phyloP scores from a whole-genome alignment of 2,888 invertebrate species.

The Osmoderma eremita region DNA sequence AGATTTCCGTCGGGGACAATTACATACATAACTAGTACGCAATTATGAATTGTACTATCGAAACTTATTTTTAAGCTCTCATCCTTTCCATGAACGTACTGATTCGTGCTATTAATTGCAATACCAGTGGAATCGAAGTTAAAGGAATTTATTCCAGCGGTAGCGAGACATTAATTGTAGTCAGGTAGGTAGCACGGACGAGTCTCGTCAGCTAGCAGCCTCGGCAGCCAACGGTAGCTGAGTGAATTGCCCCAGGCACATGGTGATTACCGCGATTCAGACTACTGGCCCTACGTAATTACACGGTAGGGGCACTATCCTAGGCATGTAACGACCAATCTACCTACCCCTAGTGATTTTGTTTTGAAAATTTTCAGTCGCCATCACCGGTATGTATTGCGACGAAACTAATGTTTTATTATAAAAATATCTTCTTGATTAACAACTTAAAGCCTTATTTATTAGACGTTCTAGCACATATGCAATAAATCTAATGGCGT shows the following conservation, averaged over 20 bases:
- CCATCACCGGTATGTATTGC: not conserved
- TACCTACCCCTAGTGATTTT: conserved; percentile 43
- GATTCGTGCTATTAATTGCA: not conserved
- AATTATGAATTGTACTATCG: not conserved
- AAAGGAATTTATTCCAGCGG: conserved; percentile 2
- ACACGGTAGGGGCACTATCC: conserved; percentile 58
- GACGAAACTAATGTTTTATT: not conserved
- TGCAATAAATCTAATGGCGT: no score
- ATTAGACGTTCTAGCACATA: no score
- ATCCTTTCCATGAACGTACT: not conserved
- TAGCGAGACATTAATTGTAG: conserved; percentile 54
- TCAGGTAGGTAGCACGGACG: conserved; percentile 45
- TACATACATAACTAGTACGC: not conserved
- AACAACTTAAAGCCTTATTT: no score
- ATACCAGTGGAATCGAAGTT: not conserved
- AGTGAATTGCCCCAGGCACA: conserved; percentile 53
- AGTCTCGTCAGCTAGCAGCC: conserved; percentile 8
- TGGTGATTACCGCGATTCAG: conserved; percentile 61
- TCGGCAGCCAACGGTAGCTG: conserved; percentile 56
- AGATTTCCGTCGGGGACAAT: no score
- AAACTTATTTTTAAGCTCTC: not conserved
- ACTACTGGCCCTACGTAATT: conserved; percentile 62
- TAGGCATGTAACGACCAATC: conserved; percentile 52
- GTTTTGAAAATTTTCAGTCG: conserved; percentile 51
- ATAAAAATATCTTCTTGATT: no score